Evolutionary conservation across 2,113 vertebrate species (phyloP), one percentile per base, ranked within the genome.

Genomic region (Agelaius tricolor): DNA sequence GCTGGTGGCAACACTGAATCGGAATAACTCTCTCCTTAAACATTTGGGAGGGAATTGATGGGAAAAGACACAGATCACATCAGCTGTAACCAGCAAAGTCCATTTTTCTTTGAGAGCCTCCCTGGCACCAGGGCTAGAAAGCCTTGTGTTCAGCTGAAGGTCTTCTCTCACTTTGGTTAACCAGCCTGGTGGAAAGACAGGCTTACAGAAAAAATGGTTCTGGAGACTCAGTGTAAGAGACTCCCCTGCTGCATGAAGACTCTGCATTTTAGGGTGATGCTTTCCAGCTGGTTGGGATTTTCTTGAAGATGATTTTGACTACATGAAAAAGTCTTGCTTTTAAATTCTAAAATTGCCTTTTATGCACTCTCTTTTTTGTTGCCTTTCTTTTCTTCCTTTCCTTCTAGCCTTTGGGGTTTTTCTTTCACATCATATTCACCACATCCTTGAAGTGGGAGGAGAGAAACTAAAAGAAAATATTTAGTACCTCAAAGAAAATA

Each of bases 381-480:
- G 31, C 17, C 6, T 78, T 84, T 85, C 22, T n/a, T n/a, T n/a
- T n/a, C n/a, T n/a, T n/a, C 17, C 6, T 78, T 84, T 85, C 22
- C 21, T 85, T 92, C 28, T 71, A 67, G 66, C 23, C 44, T 85
- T 90, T 65, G 17, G 13, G 2, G 2, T 10, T 72, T 76, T 86
- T 18, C 51, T 93, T 85, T 20, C 20, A 27, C 58, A 44, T 49
- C n/a, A 35, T 11, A 61, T 57, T 72, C 30, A 74, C 49, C 19
- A 27, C 33, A 78, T 57, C 74, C 69, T 85, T 93, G 57, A 67
- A 84, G 41, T 77, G 28, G 59, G 67, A 75, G 76, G 66, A 90
- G 43, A 92, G 73, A 95, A 96, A 94, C 81, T 28, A 94, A 96
- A 95, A 93, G 72, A 96, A 97, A 97, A 77, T 88, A 91, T 77